Percentiles rank a stretch among this genome's conserved stretches.
Conservation (phyloP, 2,113 vertebrate species). For the Bathybates hornii region DNA sequence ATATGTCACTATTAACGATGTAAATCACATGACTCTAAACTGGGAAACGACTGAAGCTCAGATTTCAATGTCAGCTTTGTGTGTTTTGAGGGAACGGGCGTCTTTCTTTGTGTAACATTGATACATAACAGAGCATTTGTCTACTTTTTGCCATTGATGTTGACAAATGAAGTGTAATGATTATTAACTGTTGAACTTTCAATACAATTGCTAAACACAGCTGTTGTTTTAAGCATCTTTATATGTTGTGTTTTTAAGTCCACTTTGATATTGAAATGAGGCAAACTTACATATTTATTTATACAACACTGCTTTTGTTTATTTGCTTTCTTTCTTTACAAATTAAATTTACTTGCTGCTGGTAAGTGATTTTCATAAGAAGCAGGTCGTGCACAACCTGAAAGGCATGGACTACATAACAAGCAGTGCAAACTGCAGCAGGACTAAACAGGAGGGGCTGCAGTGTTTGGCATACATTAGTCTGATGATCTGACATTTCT, state of each 20-base stretch:
- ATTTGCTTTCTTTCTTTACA: not conserved
- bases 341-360: not conserved
- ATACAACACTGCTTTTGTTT: not conserved
- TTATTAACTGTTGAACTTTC: not conserved
- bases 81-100: not conserved
- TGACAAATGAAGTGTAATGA: not conserved
- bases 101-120: not conserved
- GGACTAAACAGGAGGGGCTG: not conserved
- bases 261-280: not conserved
- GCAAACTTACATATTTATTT: not conserved
- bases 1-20: not conserved
- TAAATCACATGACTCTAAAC: not conserved
- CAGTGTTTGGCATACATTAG: slow-evolving; percentile 16
- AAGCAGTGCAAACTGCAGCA: not conserved
- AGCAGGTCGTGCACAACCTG: not conserved
- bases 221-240: not conserved
- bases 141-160: not conserved
- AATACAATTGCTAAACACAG: not conserved
- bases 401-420: not conserved
- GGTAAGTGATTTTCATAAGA: not conserved
- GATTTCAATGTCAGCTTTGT: not conserved
- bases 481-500: slow-evolving; percentile 16
- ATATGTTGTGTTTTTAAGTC: not conserved
- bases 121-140: not conserved
- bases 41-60: not conserved